These are phyloP conservation scores for Oegoconia quadripuncta DNA, from an alignment of 2,888 invertebrate species.

Conservation along the genomic window DNA sequence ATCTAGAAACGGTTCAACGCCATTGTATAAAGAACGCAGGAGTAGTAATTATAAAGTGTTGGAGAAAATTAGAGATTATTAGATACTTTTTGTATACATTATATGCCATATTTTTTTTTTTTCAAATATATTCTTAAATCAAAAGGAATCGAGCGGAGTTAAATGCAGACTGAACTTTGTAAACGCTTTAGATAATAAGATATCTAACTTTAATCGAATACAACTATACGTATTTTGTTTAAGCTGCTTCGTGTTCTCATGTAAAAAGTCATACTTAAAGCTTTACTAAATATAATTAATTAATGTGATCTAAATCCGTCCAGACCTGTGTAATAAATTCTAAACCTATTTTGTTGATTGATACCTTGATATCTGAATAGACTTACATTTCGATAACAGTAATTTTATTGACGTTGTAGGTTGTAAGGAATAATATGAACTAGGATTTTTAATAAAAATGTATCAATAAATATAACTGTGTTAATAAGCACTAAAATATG, in stretches of 20 bases:
- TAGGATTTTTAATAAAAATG: conserved; percentile 54
- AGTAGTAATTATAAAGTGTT: conserved; percentile 69
- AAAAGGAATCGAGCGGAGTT: conserved; percentile 51
- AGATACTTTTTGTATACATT: conserved; percentile 36
- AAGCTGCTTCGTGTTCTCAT: conserved; percentile 51
- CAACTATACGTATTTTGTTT: conserved; percentile 46
- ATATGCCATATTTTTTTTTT: conserved; percentile 64
- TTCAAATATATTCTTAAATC: conserved; percentile 27
- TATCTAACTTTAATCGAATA: conserved; percentile 48
- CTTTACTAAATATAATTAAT: conserved; percentile 70
- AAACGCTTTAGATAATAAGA: conserved; percentile 54
- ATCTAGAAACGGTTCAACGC: conserved; percentile 50
- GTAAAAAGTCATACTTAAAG: conserved; percentile 69
- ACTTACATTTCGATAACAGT: conserved; percentile 41
- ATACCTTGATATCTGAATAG: conserved; percentile 49
- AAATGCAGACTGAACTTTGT: conserved; percentile 63
- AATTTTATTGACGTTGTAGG: conserved; percentile 31
- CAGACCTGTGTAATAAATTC: conserved; percentile 47
- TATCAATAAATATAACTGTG: conserved; percentile 66
- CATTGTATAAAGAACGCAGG: conserved; percentile 59
- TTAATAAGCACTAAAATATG: conserved; percentile 59
- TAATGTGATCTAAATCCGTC: conserved; percentile 49
- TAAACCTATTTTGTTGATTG: conserved; percentile 31
- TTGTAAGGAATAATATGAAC: conserved; percentile 36
- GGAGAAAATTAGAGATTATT: conserved; percentile 74